Evolutionary conservation across 2,797 vertebrate genomes (phyloP), one percentile per base, ranked within the genome.

Genomic region (Sternotherus odoratus): DNA sequence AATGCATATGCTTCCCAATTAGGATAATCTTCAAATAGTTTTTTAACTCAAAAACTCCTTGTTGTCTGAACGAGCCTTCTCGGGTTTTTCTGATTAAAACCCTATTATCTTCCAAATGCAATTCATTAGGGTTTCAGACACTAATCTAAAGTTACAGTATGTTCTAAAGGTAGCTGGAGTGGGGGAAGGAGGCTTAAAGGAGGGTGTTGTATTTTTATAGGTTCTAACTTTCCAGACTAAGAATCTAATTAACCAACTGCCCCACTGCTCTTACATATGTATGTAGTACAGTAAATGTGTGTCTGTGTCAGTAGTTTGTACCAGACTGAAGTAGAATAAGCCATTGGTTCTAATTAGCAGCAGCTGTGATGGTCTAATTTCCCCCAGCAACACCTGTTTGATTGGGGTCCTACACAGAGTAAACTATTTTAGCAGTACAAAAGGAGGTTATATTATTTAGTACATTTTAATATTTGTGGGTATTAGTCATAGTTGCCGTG

Each of bases 401-500:
- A 92, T 5, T 0, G 0, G 60, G 79, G 46, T 86, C 48, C 97
- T 75, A 90, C 77, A 12, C 28, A 91, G 85, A 78, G 78, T 63
- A 80, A 94, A 50, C 21, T 95, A 72, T 89, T 94, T 21, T 83
- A 82, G 89, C 4, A 57, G 57, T 12, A 94, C 88, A 95, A 97
- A 97, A 80, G 77, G 88, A 95, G 92, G 82, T 92, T 86, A 72
- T 97, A 48, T 93, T 92, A 74, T 81, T 95, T 91, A 95, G 95
- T 83, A 94, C 94, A 87, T 93, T 95, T 95, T 95, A 96, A 95
- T 93, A 96, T 92, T 88, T 93, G 83, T 92, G 94, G 85, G 82
- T 96, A 91, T 98, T 98, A 98, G 97, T 98, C 98, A 98, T 88
- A 96, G 96, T 79, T 51, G 81, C 1, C 5, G 79, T 98, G 98